Evolutionary conservation across 2,797 vertebrate genomes (phyloP), one percentile per base, ranked within the genome.

Genomic region (Loris lydekkerianus): DNA sequence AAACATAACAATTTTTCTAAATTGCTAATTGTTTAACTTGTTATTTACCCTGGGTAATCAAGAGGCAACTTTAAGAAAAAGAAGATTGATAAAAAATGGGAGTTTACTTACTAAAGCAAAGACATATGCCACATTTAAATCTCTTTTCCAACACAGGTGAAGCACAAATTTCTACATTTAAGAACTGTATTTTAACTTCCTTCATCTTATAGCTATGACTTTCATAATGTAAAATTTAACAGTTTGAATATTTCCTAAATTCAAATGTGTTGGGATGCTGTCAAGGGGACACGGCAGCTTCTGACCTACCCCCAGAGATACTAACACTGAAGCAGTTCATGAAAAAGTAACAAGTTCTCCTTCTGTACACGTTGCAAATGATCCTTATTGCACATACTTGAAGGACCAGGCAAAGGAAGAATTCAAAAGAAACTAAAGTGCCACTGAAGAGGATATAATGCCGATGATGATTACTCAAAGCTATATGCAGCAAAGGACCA

Each of bases 401-500:
- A 97, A 94, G 94, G 98, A 99, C 67, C 99, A 99, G 99, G 99
- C 99, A 29, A 98, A 99, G 92, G 98, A 98, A 1, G 99, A 99
- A 96, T 99, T 99, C 98, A 98, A 98, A 97, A 99, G 98, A 94
- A 99, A 99, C 77, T 99, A 99, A 93, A 97, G 73, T 1, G 98
- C 98, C 34, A 99, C 98, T 0, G 98, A 99, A 58, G 99, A 99
- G 69, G 34, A 70, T 70, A 70, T 10, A 70, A 20, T 14, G 96
- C 98, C 99, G 78, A 99, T 99, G 99, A 99, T 99, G 99, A 98
- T 99, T 91, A 99, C 99, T 61, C 99, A 99, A 86, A 99, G 99
- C 29, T 99, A 98, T 76, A 99, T 99, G 97, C 99, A 99, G 31
- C 46, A 98, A 99, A 96, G 99, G 99, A 69, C 98, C 99, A 94